Percentiles rank a stretch among this genome's conserved stretches.
These are phyloP conservation scores for Cotesia vestalis DNA, from an alignment of 1,140 invertebrate species.

Conservation along the genomic window DNA sequence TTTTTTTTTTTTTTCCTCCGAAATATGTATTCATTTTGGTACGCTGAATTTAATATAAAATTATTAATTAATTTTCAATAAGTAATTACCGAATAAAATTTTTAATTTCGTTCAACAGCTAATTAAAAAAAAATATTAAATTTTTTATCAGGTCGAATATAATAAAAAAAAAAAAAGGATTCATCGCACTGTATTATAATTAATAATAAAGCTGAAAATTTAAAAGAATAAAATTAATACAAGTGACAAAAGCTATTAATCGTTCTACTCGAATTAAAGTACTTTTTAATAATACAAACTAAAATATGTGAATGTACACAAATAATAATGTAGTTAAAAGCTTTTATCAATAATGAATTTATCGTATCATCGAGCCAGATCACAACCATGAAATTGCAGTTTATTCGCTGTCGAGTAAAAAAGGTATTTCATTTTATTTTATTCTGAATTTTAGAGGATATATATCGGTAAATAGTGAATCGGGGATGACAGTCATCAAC, in stretches of 20 bases:
- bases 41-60: background rate
- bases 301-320: constrained; percentile 10
- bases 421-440: background rate
- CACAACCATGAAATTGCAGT: background rate
- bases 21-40: background rate
- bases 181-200: constrained; percentile 3
- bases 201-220: background rate
- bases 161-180: background rate
- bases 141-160: background rate
- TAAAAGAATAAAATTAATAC: background rate
- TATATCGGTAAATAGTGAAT: constrained; percentile 35
- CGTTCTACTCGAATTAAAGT: too few species aligned
- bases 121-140: background rate
- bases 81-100: background rate
- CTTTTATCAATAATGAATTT: background rate
- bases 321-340: background rate
- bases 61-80: too few species aligned
- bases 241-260: background rate
- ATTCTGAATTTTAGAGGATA: constrained; percentile 18
- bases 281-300: background rate
- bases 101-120: background rate
- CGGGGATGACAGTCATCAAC: constrained; percentile 37
- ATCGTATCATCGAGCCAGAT: constrained; percentile 13
- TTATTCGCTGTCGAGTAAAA: background rate
- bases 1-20: too few species aligned